Evolutionary conservation across 2,888 invertebrate species (phyloP), one percentile per base, ranked within the genome.

Genomic region (Acronicta psi): DNA sequence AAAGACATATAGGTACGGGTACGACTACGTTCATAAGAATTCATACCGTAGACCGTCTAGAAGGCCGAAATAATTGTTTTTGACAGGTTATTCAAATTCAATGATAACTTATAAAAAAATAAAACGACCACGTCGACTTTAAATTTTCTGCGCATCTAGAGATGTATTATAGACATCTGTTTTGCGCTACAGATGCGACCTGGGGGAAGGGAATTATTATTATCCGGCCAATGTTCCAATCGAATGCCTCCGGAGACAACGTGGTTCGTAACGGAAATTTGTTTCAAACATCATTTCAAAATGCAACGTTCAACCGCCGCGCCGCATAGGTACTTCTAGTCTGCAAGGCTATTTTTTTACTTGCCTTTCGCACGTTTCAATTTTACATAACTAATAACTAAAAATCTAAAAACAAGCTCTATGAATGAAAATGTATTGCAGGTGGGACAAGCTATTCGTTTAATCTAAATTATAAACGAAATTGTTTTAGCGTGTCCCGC

Each of bases 161-260:
- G 2, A 16, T 13, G 2, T 16, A 25, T 11, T 29, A 29, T 20
- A 44, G 14, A 3, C 18, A 50, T 37, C 40, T 57, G 43, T 67
- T 79, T 77, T 73, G 68, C 72, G 78, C 77, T 73, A 65, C 80
- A 80, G 83, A 80, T 83, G 82, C 77, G 86, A 85, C 83, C 85
- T 84, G 83, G 87, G 82, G 84, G 87, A 87, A 53, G 34, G 38
- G 65, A 66, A 90, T 90, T 91, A 90, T 90, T 87, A 91, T 91
- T 86, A 92, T 90, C 89, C 80, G 85, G 91, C 90, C 90, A 92
- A 92, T 92, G 86, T 92, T 92, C 88, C 90, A 92, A 92, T 92
- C 84, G 87, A 89, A 81, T 81, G 82, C 85, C 85, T 81, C 85
- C 84, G 84, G 85, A 82, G 85, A 75, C 79, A 79, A 75, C 80